A percentile compares a stretch with the other conserved stretches of the same genome.
Conservation (phyloP, 2,797 vertebrate genomes). For the Austrolebias charrua region DNA sequence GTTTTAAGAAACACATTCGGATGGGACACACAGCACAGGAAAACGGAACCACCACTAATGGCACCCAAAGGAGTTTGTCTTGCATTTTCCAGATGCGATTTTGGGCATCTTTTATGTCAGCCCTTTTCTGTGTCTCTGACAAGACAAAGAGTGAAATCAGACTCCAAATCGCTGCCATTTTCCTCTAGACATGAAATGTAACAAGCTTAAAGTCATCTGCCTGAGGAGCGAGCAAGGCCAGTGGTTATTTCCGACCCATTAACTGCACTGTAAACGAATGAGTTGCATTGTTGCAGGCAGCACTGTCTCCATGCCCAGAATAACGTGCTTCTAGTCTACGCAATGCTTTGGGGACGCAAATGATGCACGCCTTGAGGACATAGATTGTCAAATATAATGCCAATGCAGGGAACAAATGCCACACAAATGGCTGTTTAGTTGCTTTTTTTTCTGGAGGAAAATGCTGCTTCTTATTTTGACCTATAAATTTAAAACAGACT, state of each 20-base stretch:
- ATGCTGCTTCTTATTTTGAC: slow-evolving; percentile 34
- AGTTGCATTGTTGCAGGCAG: slow-evolving; percentile 50
- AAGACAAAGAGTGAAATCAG: slow-evolving; percentile 30
- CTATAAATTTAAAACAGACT: slow-evolving; percentile 20
- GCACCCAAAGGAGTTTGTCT: slow-evolving; percentile 12
- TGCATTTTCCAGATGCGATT: slow-evolving; percentile 42
- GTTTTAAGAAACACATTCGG: slow-evolving; percentile 14
- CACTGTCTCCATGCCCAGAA: slow-evolving; percentile 44
- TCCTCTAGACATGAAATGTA: slow-evolving; percentile 1
- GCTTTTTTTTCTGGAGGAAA: slow-evolving; percentile 4
- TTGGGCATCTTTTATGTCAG: slow-evolving; percentile 23
- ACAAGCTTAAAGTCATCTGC: slow-evolving; percentile 32
- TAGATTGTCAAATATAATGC: slow-evolving; percentile 62
- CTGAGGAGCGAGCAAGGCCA: slow-evolving; percentile 25
- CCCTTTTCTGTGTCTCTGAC: slow-evolving; percentile 7
- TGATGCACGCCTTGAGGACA: slow-evolving; percentile 62
- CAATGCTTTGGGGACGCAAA: slow-evolving; percentile 62
- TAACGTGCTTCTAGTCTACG: slow-evolving; percentile 45
- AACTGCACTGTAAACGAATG: slow-evolving; percentile 53
- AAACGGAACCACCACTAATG: slow-evolving; percentile 27
- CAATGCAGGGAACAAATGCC: slow-evolving; percentile 48
- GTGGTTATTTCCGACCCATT: slow-evolving; percentile 64
- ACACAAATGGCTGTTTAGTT: slow-evolving; percentile 44
- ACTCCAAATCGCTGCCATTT: slow-evolving; percentile 24
- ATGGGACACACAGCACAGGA: slow-evolving; percentile 23